Conservation (phyloP, 2,113 vertebrate species). For the Chaetodon trifascialis region DNA sequence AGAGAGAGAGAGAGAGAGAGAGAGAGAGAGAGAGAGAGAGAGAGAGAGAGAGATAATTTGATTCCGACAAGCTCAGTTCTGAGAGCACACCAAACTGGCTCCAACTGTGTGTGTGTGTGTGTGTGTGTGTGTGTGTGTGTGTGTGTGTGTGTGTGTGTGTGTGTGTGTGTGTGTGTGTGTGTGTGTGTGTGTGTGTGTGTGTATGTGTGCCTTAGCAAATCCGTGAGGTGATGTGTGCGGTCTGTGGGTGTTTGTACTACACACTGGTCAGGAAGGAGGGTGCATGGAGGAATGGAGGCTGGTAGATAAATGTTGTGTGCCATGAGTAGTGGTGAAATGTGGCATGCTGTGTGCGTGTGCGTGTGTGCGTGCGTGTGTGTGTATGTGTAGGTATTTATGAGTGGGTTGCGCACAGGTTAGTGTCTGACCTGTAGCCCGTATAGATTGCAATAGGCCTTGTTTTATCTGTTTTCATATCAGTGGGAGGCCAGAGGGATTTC, state of each 20-base stretch:
- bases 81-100: conserved; percentile 59
- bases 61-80: conserved; percentile 67
- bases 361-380: conserved; percentile 22
- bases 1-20: conserved; percentile 61
- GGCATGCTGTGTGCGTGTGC: neutral
- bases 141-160: conserved; percentile 32
- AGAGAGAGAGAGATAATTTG: conserved; percentile 65
- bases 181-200: conserved; percentile 32
- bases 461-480: conserved; percentile 65
- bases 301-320: conserved; percentile 56
- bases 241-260: conserved; percentile 71
- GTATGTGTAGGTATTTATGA: conserved; percentile 55
- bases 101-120: conserved; percentile 40
- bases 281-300: conserved; percentile 52
- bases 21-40: conserved; percentile 57
- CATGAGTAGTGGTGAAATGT: conserved; percentile 51
- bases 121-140: conserved; percentile 28
- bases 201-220: conserved; percentile 31
- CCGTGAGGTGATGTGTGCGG: conserved; percentile 54
- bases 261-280: conserved; percentile 48
- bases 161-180: conserved; percentile 37
- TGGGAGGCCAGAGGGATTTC: conserved; percentile 48
- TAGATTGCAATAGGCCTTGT: conserved; percentile 61
- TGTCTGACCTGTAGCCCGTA: conserved; percentile 60
- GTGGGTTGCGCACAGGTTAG: conserved; percentile 60